These are phyloP conservation scores for Phalloptychus januarius DNA, from an alignment of 2,797 vertebrate species.

Conservation along the genomic window DNA sequence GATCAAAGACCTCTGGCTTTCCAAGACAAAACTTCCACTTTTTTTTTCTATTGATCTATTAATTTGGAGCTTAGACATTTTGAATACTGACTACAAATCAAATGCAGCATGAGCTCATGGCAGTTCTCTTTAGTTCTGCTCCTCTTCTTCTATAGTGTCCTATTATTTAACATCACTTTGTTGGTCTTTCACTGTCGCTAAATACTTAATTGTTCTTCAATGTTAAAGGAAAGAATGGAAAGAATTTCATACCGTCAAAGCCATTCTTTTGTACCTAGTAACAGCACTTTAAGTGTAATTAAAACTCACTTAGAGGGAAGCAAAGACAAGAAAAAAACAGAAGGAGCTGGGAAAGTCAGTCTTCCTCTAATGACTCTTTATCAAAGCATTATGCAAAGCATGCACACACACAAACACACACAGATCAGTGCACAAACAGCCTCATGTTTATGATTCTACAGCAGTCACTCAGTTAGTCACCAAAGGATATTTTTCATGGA, in stretches of 20 bases:
- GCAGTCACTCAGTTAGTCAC: slow-evolving; percentile 53
- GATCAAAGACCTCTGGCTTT: neutral
- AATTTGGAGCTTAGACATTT: too few relatives aligned
- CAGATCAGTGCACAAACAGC: slow-evolving; percentile 42
- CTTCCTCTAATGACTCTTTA: neutral
- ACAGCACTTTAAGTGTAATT: slow-evolving; percentile 66
- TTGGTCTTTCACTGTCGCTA: slow-evolving; percentile 38
- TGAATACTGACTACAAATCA: neutral
- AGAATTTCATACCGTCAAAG: slow-evolving; percentile 49
- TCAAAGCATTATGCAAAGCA: neutral
- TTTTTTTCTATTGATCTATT: neutral
- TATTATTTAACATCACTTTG: slow-evolving; percentile 27
- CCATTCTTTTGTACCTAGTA: slow-evolving; percentile 41
- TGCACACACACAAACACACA: neutral
- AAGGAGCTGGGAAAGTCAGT: slow-evolving; percentile 3
- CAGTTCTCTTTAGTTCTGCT: slow-evolving; percentile 26
- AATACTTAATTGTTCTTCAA: slow-evolving; percentile 55
- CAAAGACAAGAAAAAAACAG: neutral
- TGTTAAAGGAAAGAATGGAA: slow-evolving; percentile 51
- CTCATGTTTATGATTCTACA: slow-evolving; percentile 38
- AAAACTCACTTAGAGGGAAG: slow-evolving; percentile 47
- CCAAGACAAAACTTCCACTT: neutral
- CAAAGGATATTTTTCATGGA: slow-evolving; percentile 34
- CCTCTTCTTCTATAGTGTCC: slow-evolving; percentile 13
- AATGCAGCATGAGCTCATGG: too few relatives aligned